Conservation (phyloP, 1,140 invertebrate genomes). For the Archivesica marissinica region DNA sequence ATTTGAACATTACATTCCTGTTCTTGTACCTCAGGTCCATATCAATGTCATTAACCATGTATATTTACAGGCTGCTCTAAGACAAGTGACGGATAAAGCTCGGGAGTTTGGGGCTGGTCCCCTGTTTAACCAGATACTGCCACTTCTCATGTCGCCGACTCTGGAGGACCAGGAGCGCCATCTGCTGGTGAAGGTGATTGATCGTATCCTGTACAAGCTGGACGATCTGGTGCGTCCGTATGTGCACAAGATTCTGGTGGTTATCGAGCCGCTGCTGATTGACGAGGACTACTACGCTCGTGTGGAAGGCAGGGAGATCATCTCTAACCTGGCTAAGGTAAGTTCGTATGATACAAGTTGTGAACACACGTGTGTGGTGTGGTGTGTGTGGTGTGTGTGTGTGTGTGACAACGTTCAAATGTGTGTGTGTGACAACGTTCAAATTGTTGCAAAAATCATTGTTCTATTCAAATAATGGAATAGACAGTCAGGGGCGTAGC, state of each 20-base stretch:
- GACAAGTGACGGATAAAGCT: conserved; percentile 99
- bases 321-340: conserved; percentile 98
- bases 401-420: too few species aligned
- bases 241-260: conserved; percentile 99
- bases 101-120: conserved; percentile 99
- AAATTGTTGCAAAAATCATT: too few species aligned
- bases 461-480: too few species aligned
- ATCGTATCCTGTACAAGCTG: conserved; percentile 98
- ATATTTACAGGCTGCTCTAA: conserved; percentile 88
- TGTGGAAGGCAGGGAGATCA: conserved; percentile 99
- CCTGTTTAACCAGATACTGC: conserved; percentile 99
- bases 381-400: too few species aligned
- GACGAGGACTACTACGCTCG: conserved; percentile 99
- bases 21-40: too few species aligned
- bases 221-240: conserved; percentile 99
- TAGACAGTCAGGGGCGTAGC: too few species aligned
- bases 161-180: conserved; percentile 99
- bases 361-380: too few species aligned
- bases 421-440: too few species aligned
- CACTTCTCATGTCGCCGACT: conserved; percentile 99
- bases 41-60: too few species aligned
- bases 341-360: conserved; percentile 29
- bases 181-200: conserved; percentile 99
- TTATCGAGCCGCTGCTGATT: conserved; percentile 99
- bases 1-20: too few species aligned